These are phyloP conservation scores for Lepidocyrtoides sp. DNA, from an alignment of 2,888 invertebrate genomes.

Conservation along the genomic window DNA sequence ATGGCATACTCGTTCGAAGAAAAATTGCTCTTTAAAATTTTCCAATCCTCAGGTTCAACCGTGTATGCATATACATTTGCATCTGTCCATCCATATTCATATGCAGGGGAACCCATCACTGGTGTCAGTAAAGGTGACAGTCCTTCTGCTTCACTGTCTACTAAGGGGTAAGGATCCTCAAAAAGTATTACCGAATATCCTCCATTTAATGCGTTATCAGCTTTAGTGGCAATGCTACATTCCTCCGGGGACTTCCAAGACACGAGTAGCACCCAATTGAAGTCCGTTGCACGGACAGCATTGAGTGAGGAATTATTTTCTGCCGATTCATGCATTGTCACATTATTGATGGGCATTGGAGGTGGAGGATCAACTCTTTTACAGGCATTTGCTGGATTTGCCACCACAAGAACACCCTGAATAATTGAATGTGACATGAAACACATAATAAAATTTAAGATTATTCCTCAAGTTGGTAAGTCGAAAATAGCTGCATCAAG, in stretches of 20 bases:
- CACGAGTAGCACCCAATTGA: constrained; percentile 56
- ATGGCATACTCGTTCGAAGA: constrained; percentile 61
- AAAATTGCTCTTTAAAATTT: constrained; percentile 55
- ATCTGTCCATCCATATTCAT: constrained; percentile 64
- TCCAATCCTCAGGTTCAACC: constrained; percentile 64
- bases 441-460: background rate
- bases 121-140: constrained; percentile 45
- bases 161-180: constrained; percentile 57
- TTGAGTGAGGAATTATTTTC: background rate
- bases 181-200: constrained; percentile 77
- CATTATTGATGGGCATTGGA: constrained; percentile 18
- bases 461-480: background rate
- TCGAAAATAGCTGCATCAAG: background rate
- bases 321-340: background rate
- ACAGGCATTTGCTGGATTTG: constrained; percentile 56
- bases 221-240: constrained; percentile 70
- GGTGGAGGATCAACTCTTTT: constrained; percentile 35
- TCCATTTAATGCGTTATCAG: constrained; percentile 65
- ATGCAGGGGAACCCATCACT: background rate
- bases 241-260: constrained; percentile 61
- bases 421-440: background rate
- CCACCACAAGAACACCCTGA: constrained; percentile 44
- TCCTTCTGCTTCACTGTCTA: constrained; percentile 36
- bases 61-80: constrained; percentile 57
- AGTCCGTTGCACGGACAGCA: background rate